phyloP scores from a whole-genome alignment of 2,888 invertebrate genomes.

The Thyatira batis region DNA sequence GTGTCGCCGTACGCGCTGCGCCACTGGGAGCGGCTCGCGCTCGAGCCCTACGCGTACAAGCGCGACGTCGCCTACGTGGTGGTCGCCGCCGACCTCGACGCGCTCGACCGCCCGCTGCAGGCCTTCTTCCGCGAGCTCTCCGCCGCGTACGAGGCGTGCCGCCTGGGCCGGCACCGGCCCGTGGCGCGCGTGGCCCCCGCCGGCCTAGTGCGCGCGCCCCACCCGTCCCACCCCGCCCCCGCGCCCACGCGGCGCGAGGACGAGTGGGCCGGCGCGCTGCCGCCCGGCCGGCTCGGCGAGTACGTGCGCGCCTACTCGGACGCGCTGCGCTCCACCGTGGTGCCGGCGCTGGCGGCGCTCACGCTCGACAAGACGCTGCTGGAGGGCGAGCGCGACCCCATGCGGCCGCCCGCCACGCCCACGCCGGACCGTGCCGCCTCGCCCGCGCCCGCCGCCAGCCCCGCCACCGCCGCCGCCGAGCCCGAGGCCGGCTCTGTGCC shows the following conservation, averaged over 20 bases:
- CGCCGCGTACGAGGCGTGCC: constrained; percentile 96
- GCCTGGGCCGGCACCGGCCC: constrained; percentile 96
- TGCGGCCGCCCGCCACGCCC: constrained; percentile 12
- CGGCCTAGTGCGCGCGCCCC: constrained; percentile 91
- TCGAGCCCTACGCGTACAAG: constrained; percentile 98
- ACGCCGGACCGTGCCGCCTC: constrained; percentile 24
- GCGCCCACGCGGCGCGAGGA: constrained; percentile 75
- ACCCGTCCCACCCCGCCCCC: constrained; percentile 14
- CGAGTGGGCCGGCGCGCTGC: constrained; percentile 94
- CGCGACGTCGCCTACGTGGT: constrained; percentile 97
- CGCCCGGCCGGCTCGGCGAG: constrained; percentile 90
- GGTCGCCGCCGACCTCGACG: constrained; percentile 95
- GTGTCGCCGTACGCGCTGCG: constrained; percentile 96
- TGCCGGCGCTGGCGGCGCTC: constrained; percentile 65
- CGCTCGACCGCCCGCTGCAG: constrained; percentile 88
- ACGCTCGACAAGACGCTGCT: constrained; percentile 60
- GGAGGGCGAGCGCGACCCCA: constrained; percentile 34
- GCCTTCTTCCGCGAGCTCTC: constrained; percentile 96
- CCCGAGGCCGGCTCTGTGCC: constrained; percentile 86
- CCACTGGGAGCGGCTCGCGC: constrained; percentile 98
- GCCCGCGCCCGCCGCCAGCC: constrained; percentile 18
- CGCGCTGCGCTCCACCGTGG: constrained; percentile 57
- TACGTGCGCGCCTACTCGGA: constrained; percentile 93
- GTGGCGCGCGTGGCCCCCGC: constrained; percentile 92
- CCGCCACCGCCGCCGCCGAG: constrained; percentile 87